A percentile compares a stretch with the other conserved stretches of the same genome.
Conservation (phyloP, 2,888 invertebrate genomes). For the Lithophane semibrunnea region DNA sequence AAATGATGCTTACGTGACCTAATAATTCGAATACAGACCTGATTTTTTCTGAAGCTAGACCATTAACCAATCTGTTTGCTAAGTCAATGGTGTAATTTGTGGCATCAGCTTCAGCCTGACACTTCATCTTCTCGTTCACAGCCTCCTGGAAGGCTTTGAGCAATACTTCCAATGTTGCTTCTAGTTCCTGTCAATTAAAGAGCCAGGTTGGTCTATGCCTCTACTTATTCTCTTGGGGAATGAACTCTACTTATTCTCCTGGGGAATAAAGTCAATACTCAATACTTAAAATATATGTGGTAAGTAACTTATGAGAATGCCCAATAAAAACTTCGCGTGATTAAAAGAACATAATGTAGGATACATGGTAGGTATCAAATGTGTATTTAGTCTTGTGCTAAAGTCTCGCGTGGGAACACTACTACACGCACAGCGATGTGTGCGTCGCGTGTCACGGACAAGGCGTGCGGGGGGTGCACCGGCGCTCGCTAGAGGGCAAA, state of each 20-base stretch:
- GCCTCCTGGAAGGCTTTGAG: conserved; percentile 96
- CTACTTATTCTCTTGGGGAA: not conserved
- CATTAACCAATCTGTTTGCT: conserved; percentile 97
- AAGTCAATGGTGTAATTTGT: conserved; percentile 97
- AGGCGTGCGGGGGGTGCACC: too few species aligned
- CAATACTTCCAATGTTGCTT: conserved; percentile 94
- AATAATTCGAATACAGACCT: conserved; percentile 71
- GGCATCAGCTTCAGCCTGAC: conserved; percentile 97
- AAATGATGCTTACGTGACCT: not conserved
- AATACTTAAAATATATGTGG: too few species aligned
- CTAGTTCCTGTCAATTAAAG: conserved; percentile 90
- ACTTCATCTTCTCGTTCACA: conserved; percentile 95
- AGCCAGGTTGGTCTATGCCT: not conserved
- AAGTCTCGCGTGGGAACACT: too few species aligned
- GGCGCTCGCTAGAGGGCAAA: too few species aligned
- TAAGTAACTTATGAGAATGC: too few species aligned
- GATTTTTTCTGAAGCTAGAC: conserved; percentile 97
- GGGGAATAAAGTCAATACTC: not conserved
- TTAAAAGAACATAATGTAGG: too few species aligned
- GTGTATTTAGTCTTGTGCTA: too few species aligned
- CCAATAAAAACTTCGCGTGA: too few species aligned
- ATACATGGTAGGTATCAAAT: too few species aligned
- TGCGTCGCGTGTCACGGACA: too few species aligned
- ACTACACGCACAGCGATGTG: too few species aligned
- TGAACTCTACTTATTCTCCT: not conserved